Evolutionary conservation across 2,888 invertebrate genomes (phyloP).

Genomic region (Nomada flava): DNA sequence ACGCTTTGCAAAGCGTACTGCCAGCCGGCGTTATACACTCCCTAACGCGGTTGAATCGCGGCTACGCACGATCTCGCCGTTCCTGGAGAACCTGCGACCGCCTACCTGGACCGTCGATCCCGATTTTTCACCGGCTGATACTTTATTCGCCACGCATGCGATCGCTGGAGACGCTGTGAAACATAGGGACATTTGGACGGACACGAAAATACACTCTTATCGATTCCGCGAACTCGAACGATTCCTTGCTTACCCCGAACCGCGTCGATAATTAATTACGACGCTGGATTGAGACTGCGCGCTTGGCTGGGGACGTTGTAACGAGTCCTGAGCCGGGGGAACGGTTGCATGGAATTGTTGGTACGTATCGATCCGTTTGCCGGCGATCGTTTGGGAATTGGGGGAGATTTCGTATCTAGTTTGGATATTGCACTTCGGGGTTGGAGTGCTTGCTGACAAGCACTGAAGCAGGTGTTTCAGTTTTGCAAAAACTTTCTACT

Average conservation of each 20-base stretch:
- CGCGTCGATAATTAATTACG: slow-evolving; percentile 46
- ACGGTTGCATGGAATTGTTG: background rate
- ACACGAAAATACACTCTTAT: slow-evolving; percentile 60
- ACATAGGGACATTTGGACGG: slow-evolving; percentile 46
- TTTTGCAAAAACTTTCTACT: too few species aligned
- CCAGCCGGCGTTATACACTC: slow-evolving; percentile 56
- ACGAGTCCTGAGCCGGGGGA: background rate
- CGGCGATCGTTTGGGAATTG: background rate
- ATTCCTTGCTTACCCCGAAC: slow-evolving; percentile 43
- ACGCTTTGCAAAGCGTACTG: slow-evolving; percentile 50
- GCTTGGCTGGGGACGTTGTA: slow-evolving; percentile 7
- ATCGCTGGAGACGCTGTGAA: slow-evolving; percentile 18
- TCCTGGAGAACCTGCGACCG: slow-evolving; percentile 54
- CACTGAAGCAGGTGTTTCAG: too few species aligned
- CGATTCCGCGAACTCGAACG: slow-evolving; percentile 44
- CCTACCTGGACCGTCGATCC: slow-evolving; percentile 60
- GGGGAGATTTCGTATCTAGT: background rate
- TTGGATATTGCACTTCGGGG: too few species aligned
- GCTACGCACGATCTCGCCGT: slow-evolving; percentile 19
- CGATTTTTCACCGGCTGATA: slow-evolving; percentile 57
- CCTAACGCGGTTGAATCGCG: slow-evolving; percentile 32
- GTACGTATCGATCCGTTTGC: background rate
- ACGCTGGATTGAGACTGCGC: slow-evolving; percentile 34
- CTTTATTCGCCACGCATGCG: slow-evolving; percentile 36
- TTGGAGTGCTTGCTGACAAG: too few species aligned